These are phyloP conservation scores for Melanotus villosus DNA, from an alignment of 2,888 invertebrate genomes.

Conservation along the genomic window DNA sequence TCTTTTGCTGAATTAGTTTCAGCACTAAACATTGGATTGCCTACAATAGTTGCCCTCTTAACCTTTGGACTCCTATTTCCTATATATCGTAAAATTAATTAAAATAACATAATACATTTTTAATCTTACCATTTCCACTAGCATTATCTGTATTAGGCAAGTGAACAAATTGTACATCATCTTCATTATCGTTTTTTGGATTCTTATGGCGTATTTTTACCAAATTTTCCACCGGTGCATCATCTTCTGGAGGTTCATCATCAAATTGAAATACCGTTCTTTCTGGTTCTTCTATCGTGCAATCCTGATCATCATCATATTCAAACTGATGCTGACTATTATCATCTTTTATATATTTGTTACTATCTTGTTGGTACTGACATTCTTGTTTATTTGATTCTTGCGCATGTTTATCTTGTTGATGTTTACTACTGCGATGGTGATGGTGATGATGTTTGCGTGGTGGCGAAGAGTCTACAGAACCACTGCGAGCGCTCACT, in stretches of 20 bases:
- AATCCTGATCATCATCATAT: slow-evolving; percentile 1
- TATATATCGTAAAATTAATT: slow-evolving; percentile 35
- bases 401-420: slow-evolving; percentile 48
- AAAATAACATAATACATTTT: not conserved
- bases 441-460: slow-evolving; percentile 68
- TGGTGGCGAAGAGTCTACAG: slow-evolving; percentile 51
- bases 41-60: slow-evolving; percentile 88
- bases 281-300: slow-evolving; percentile 43
- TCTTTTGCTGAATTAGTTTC: slow-evolving; percentile 61
- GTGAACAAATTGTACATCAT: slow-evolving; percentile 74
- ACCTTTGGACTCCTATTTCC: slow-evolving; percentile 74
- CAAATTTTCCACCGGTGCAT: slow-evolving; percentile 55
- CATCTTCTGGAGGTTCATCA: slow-evolving; percentile 65
- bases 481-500: slow-evolving; percentile 30
- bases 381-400: slow-evolving; percentile 31
- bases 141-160: slow-evolving; percentile 66
- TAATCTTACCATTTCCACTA: slow-evolving; percentile 55
- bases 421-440: slow-evolving; percentile 63
- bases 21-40: slow-evolving; percentile 89
- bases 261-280: slow-evolving; percentile 71
- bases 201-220: slow-evolving; percentile 69
- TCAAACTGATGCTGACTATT: not conserved
- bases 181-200: slow-evolving; percentile 66
- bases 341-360: slow-evolving; percentile 13
- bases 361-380: slow-evolving; percentile 26